Evolutionary conservation across 2,797 vertebrate genomes (phyloP), one percentile per base, ranked within the genome.

Genomic region (Thripadectes ignobilis): DNA sequence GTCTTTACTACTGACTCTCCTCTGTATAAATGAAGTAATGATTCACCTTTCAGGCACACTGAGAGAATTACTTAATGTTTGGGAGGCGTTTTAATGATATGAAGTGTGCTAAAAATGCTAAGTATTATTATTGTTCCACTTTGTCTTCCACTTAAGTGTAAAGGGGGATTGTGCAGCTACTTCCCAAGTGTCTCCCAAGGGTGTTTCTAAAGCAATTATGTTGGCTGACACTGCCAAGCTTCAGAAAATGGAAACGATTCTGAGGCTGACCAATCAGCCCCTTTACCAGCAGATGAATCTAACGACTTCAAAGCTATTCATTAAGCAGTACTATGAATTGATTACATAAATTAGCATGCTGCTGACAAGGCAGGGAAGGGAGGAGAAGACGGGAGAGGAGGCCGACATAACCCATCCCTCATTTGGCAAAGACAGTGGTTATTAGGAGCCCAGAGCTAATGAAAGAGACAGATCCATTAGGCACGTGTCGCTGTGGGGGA

Each of bases 331-430:
- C 94, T 94, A 94, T 92, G 92, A 95, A 96, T 92, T 93, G 95
- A 96, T 96, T 95, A 94, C 85, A 88, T 92, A 96, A 93, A 96
- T 97, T 96, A 96, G 85, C 91, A 95, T 93, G 96, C 80, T 2
- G n/a, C 94, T 95, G 95, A 95, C 92, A 95, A 93, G 91, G 91
- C 94, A 93, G 73, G 74, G 85, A 78, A 93, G 76, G 89, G 88
- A 95, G 82, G 88, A 95, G 86, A 93, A 86, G 89, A 89, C 2
- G 3, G 69, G 69, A 92, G 92, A 92, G 66, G 62, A 85, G 85
- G 83, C 58, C 2, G 9, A 81, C 79, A 36, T 48, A 89, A 69
- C 69, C 46, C 87, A 90, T 95, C 69, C 76, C 55, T 94, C 93
- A 88, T 75, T 91, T 96, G 91, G 95, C 22, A 66, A 91, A 94